Evolutionary conservation across 2,113 vertebrate genomes (phyloP).

Genomic region (Neolamprologus variostigma): DNA sequence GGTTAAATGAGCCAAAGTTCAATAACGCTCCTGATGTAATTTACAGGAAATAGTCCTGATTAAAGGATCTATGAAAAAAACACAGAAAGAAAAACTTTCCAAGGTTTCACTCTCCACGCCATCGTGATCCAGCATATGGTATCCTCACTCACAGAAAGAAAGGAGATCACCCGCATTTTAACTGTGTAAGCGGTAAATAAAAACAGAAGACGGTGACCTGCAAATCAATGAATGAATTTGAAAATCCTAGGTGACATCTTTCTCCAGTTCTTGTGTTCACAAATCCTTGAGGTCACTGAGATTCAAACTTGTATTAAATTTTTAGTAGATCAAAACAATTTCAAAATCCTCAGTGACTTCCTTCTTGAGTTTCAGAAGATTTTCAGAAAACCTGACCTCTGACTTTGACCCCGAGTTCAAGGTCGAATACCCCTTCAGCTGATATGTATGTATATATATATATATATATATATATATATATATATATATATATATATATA

Average conservation of each 20-base stretch:
- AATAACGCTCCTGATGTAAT: not conserved
- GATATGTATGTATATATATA: not conserved
- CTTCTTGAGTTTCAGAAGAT: not conserved
- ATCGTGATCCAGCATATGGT: not conserved
- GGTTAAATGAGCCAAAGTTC: not conserved
- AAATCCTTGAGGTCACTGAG: not conserved
- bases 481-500: rapidly evolving
- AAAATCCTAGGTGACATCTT: not conserved
- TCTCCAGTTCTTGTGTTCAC: not conserved
- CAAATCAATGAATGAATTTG: not conserved
- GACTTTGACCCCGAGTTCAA: not conserved
- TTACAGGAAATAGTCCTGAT: not conserved
- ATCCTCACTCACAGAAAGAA: not conserved
- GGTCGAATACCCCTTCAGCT: not conserved
- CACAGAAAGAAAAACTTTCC: not conserved
- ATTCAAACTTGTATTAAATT: not conserved
- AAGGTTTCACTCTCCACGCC: not conserved
- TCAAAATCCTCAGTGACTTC: not conserved
- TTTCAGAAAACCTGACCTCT: not conserved
- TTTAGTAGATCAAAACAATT: not conserved
- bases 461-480: rapidly evolving
- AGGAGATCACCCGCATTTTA: not conserved
- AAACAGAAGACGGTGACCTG: not conserved
- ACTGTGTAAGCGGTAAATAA: not conserved
- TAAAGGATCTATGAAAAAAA: not conserved